Evolutionary conservation across 23 tunicate genomes (phyloP), one percentile per base, ranked within the genome.

Genomic region (Halocynthia aurantium): DNA sequence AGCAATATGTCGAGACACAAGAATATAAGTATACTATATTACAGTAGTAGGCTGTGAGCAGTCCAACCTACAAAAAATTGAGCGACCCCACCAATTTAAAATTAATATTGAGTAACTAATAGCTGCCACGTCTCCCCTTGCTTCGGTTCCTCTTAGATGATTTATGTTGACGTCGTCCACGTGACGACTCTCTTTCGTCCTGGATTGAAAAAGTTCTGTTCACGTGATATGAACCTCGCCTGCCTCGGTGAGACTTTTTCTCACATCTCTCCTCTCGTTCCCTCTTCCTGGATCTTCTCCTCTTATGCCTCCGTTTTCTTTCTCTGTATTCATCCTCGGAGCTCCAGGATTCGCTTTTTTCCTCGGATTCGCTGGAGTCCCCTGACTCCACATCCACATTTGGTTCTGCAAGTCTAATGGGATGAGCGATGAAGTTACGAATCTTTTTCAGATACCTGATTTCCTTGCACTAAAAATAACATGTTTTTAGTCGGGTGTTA

Each of bases 271-370:
- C 44, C 44, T 31, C 44, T 4, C 44, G 44, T 31, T 31, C 44
- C 4, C 44, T 31, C 44, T 31, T 31, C 44, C 44, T 31, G 4
- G 44, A 31, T 31, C 44, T 31, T 31, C 44, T 31, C 44, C 44
- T 31, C 58, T 40, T 72, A 19, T 49, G 56, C 18, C 19, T 74
- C 63, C 62, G 69, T 52, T 63, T 78, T 13, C 19, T 53, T 15
- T 53, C n/a, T 53, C 83, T 70, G 11, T 76, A 22, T 64, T 76
- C 71, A 72, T 85, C 90, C 68, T 80, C 83, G 6, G 50, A 77
- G 50, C 83, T 83, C 51, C 71, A 67, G 52, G 84, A 76, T 50
- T 80, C 64, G 15, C 81, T 58, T 49, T 31, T 70, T 52, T 65
- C 73, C 55, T 76, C 81, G 5, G 44, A 31, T 31, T 31, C 44